Conservation (phyloP, 2,113 vertebrate genomes). For the Plestiodon gilberti region DNA sequence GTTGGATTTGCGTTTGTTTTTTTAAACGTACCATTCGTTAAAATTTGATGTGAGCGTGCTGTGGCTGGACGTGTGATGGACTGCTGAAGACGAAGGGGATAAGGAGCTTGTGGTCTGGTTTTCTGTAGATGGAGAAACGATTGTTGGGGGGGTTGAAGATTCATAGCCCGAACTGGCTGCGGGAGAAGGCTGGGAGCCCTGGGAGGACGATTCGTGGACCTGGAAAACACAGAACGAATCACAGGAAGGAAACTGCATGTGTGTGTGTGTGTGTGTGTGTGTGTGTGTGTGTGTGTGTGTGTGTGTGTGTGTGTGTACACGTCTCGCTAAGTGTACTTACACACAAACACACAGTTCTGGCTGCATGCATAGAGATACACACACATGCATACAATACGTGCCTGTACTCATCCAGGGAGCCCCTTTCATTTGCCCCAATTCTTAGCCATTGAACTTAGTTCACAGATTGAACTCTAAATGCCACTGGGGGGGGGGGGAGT, state of each 20-base stretch:
- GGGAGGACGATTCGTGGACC: constrained; percentile 96
- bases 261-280: too few species aligned
- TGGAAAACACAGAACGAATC: constrained; percentile 71
- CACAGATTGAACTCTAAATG: not conserved
- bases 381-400: not conserved
- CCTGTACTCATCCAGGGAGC: not conserved
- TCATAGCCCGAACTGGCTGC: constrained; percentile 99
- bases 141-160: constrained; percentile 98
- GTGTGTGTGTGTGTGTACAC: too few species aligned
- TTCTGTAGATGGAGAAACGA: constrained; percentile 98
- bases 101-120: constrained; percentile 97
- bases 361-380: too few species aligned
- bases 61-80: constrained; percentile 97
- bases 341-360: not conserved
- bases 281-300: too few species aligned
- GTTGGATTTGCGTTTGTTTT: constrained; percentile 77
- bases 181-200: constrained; percentile 95
- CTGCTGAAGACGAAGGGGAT: constrained; percentile 94
- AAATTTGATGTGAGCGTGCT: constrained; percentile 99
- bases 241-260: not conserved
- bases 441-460: not conserved
- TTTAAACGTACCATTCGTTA: constrained; percentile 99
- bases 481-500: not conserved
- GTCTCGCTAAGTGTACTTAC: not conserved
- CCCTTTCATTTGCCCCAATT: not conserved